phyloP scores from a whole-genome alignment of 2,113 vertebrate species.

The Pardalotus punctatus region DNA sequence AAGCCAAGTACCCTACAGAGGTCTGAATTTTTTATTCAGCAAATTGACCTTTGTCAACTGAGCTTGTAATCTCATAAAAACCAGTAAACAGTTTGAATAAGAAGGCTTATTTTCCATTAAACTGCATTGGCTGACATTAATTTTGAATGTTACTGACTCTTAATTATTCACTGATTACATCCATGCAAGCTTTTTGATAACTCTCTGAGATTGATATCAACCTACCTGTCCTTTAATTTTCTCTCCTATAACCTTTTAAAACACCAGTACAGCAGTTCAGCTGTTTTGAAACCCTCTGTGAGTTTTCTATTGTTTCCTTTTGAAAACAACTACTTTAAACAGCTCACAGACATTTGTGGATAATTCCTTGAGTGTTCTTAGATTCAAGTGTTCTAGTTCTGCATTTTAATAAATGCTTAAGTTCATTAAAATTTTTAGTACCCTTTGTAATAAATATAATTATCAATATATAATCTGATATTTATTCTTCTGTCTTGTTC shows the following conservation, averaged over 20 bases:
- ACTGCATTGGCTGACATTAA: background rate
- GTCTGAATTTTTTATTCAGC: background rate
- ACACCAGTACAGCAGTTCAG: background rate
- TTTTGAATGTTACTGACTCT: background rate
- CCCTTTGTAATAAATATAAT: background rate
- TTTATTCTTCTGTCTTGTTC: background rate
- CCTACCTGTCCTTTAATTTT: background rate
- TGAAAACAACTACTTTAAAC: background rate
- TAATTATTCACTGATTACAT: background rate
- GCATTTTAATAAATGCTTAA: background rate
- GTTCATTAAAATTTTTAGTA: background rate
- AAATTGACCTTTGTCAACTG: background rate
- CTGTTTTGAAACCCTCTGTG: background rate
- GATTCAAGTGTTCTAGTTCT: background rate
- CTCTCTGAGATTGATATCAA: background rate
- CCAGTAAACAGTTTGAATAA: background rate
- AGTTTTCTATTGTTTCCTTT: background rate
- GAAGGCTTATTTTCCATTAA: background rate
- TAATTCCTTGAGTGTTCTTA: background rate
- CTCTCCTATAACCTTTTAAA: background rate
- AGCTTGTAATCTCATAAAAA: background rate
- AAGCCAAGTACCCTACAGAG: background rate
- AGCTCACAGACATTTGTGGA: background rate
- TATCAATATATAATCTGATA: background rate
- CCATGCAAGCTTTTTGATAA: background rate